Percentiles rank a stretch among this genome's conserved stretches.
phyloP scores from a whole-genome alignment of 2,797 vertebrate genomes.

The Pipistrellus pygmaeus region DNA sequence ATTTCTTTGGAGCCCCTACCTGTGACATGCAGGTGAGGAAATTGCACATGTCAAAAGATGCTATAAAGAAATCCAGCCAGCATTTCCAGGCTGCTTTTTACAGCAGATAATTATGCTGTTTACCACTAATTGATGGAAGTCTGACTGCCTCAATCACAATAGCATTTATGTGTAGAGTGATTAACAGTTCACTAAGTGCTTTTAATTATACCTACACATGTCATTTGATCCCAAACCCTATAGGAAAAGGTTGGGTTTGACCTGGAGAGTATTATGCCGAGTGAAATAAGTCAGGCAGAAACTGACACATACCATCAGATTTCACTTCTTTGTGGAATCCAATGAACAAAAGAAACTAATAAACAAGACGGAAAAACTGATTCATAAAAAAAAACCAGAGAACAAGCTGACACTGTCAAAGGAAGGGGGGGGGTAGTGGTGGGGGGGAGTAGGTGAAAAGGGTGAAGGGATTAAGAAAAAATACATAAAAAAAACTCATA shows the following conservation, averaged over 20 bases:
- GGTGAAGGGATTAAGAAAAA: background rate
- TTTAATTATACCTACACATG: conserved; percentile 54
- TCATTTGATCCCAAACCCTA: conserved; percentile 30
- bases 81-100: background rate
- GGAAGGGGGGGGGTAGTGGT: too few species aligned
- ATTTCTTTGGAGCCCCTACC: too few species aligned
- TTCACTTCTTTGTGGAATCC: background rate
- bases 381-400: background rate
- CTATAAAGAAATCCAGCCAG: background rate
- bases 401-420: background rate
- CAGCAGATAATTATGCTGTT: conserved; percentile 2
- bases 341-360: background rate
- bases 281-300: background rate
- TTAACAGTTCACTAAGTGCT: conserved; percentile 50
- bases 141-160: conserved; percentile 38
- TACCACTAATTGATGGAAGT: conserved; percentile 47
- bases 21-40: background rate
- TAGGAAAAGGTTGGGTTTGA: conserved; percentile 4
- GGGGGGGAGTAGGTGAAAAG: too few species aligned
- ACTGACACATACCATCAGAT: background rate
- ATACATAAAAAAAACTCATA: background rate
- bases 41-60: background rate
- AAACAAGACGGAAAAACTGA: background rate
- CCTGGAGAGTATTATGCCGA: background rate
- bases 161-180: conserved; percentile 30